These are phyloP conservation scores for Therioaphis trifolii DNA, from an alignment of 2,888 invertebrate genomes.

Conservation along the genomic window DNA sequence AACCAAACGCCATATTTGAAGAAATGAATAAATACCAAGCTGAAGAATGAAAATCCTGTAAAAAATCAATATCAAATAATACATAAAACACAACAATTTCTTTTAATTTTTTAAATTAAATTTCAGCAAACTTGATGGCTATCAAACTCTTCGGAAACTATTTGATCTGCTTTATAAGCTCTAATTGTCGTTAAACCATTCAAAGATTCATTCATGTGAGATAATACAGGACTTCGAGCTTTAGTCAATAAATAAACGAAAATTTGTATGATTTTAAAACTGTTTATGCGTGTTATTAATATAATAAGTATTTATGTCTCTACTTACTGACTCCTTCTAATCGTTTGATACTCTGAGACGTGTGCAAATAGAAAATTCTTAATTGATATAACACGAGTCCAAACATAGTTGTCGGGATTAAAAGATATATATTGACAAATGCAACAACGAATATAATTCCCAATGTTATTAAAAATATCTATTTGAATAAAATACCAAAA, in stretches of 20 bases:
- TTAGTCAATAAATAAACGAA: constrained; percentile 65
- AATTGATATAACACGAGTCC: constrained; percentile 81
- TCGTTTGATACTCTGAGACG: constrained; percentile 84
- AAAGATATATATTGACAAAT: constrained; percentile 79
- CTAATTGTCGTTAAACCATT: constrained; percentile 92
- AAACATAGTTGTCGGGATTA: constrained; percentile 79
- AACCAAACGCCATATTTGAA: constrained; percentile 91
- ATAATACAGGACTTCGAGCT: constrained; percentile 95
- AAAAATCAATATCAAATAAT: not conserved
- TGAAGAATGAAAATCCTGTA: constrained; percentile 71
- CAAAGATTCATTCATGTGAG: constrained; percentile 88
- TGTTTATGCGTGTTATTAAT: not conserved
- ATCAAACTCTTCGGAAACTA: constrained; percentile 83
- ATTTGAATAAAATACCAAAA: constrained; percentile 70
- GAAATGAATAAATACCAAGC: constrained; percentile 92
- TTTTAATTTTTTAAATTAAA: constrained; percentile 73
- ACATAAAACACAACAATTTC: not conserved
- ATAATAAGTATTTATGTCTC: constrained; percentile 65
- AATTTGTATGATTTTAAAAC: constrained; percentile 70
- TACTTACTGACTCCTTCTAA: constrained; percentile 84
- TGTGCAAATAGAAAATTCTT: constrained; percentile 80
- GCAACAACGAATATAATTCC: constrained; percentile 82
- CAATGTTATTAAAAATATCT: constrained; percentile 84
- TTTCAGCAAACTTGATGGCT: constrained; percentile 82
- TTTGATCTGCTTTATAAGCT: constrained; percentile 84